Base-by-base conservation (phyloP, 2,888 invertebrate species). In the Ephialtes manifestator region DNA sequence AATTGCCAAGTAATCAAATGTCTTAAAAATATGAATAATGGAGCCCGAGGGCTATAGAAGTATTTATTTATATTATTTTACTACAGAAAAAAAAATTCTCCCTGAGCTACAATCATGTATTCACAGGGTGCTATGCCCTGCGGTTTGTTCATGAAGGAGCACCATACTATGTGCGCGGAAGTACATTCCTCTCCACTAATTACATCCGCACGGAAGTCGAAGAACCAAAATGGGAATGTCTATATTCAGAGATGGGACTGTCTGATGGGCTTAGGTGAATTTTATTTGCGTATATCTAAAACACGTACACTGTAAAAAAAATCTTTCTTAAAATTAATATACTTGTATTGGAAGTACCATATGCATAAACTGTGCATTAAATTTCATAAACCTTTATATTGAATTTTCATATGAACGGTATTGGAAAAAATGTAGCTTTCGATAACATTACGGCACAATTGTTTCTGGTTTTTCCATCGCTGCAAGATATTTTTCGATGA, bases 111-210 rank as follows among this genome's bases (percentile, higher is more conserved):
- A 63, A 80, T 55, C 81, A 87, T 58, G 79, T 88, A 31, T 88
- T 85, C 31, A 83, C 87, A 18, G 88, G 88, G 35, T 88, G 88
- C 83, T 88, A 88, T 63, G 87, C 88, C 0, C 53, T 88, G 55
- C 86, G 87, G 58, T 88, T 85, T 48, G 84, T 81, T 28, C 72
- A 84, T 20, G 83, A 84, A 80, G 72, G 13, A 8, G 35, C 4
- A 72, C 79, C 76, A 31, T 74, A 81, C 60, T 11, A 74, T 11
- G 76, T 86, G 11, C 74, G 80, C 11, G 85, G 85, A 15, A 87
- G 72, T 24, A 63, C 81, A 48, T 86, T 74, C 39, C 79, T 87
- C 63, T 39, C 24, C 0, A 86, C 86, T 7, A 74, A 82, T 82
- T 88, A 87, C 74, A 74, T 43, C 7, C 79, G 83, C 11, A 83